A percentile compares a stretch with the other conserved stretches of the same genome.
Evolutionary conservation across 2,113 vertebrate genomes (phyloP).

Genomic region (Corythornis madagascariensis): DNA sequence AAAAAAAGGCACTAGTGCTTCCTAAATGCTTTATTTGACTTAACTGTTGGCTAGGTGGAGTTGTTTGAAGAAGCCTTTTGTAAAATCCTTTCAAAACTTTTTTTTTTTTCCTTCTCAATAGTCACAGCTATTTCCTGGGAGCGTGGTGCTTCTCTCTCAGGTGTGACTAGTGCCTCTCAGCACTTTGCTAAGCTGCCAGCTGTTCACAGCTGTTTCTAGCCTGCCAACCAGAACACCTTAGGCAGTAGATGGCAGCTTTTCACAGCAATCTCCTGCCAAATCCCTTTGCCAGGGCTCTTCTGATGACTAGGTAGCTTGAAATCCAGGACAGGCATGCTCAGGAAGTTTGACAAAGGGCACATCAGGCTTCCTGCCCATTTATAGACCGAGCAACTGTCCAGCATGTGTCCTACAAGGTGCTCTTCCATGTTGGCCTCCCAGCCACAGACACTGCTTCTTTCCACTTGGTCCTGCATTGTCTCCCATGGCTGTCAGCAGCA

Average conservation of each 20-base stretch:
- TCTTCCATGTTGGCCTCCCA: not conserved
- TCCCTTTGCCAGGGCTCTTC: not conserved
- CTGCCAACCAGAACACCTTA: not conserved
- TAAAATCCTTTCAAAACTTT: not conserved
- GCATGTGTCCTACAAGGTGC: fast-evolving
- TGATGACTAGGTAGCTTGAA: not conserved
- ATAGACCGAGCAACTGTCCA: not conserved
- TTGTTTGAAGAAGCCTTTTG: not conserved
- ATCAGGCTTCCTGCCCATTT: not conserved
- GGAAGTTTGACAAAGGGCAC: not conserved
- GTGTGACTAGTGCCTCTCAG: not conserved
- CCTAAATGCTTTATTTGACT: not conserved
- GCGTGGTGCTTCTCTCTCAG: not conserved
- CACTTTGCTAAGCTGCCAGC: not conserved
- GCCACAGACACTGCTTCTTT: not conserved
- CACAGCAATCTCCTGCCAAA: constrained; percentile 1
- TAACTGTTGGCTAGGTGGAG: not conserved
- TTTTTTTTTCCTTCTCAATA: not conserved
- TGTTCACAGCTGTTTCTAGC: not conserved
- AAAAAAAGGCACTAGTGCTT: not conserved
- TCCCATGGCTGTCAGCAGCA: not conserved
- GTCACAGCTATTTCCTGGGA: not conserved
- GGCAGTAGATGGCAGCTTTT: constrained; percentile 2
- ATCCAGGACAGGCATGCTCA: not conserved
- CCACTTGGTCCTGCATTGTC: not conserved